These are phyloP conservation scores for Drosophila merina DNA, from an alignment of 2,888 invertebrate species.

Conservation along the genomic window DNA sequence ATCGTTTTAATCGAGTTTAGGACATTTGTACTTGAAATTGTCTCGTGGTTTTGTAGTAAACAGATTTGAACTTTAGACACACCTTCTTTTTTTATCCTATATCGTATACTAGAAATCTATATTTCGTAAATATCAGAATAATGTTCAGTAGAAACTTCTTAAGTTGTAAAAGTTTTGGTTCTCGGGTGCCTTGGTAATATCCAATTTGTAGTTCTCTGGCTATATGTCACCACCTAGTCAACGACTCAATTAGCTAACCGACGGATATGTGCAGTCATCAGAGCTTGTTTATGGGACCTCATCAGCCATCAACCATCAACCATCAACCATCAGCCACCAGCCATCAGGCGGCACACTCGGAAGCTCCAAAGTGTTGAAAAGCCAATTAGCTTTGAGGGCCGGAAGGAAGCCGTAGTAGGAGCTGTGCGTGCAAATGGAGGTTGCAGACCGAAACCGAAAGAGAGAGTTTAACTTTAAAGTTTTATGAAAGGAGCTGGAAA, in stretches of 20 bases:
- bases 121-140: too few relatives aligned
- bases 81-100: too few relatives aligned
- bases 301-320: slow-evolving; percentile 9
- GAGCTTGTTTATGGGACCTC: slow-evolving; percentile 64
- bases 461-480: slow-evolving; percentile 60
- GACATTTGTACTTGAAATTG: not conserved
- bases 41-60: not conserved
- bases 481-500: slow-evolving; percentile 48
- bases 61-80: not conserved
- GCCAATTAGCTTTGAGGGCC: slow-evolving; percentile 73
- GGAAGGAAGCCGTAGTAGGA: slow-evolving; percentile 76
- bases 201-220: slow-evolving; percentile 47
- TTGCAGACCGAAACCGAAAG: slow-evolving; percentile 24
- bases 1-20: slow-evolving; percentile 9
- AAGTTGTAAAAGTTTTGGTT: not conserved
- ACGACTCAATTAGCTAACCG: slow-evolving; percentile 76
- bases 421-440: slow-evolving; percentile 54
- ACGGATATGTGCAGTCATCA: slow-evolving; percentile 73
- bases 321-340: too few relatives aligned
- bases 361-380: slow-evolving; percentile 75
- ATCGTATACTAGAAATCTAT: too few relatives aligned
- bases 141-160: too few relatives aligned
- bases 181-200: slow-evolving; percentile 3
- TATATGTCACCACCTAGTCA: slow-evolving; percentile 72
- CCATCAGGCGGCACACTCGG: slow-evolving; percentile 48